These are phyloP conservation scores for Cladopsammia gracilis DNA, from an alignment of 64 coral and sea anemone genomes.

Conservation along the genomic window DNA sequence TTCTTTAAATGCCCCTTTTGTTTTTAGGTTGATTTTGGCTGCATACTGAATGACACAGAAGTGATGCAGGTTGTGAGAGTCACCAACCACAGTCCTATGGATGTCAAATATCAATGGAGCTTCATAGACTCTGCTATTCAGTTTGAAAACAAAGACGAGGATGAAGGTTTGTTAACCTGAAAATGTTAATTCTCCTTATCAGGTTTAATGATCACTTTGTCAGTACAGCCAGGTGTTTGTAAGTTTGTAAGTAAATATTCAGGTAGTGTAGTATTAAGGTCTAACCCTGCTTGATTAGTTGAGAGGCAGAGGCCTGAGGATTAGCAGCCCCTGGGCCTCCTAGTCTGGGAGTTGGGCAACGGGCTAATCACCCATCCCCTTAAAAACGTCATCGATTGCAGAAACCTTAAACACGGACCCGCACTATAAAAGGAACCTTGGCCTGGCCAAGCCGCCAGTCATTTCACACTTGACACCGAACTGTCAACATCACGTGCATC, in stretches of 20 bases:
- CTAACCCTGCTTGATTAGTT: no score
- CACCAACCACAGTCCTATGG: conserved; percentile 99
- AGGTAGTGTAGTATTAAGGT: no score
- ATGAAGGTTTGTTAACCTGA: conserved; percentile 68
- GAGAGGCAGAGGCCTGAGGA: no score
- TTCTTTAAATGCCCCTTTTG: neutral
- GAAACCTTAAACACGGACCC: no score
- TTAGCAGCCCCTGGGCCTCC: no score
- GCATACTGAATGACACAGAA: conserved; percentile 98
- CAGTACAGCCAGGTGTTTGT: neutral
- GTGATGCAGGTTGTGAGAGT: conserved; percentile 84
- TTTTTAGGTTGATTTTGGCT: conserved; percentile 97
- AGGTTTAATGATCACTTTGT: neutral
- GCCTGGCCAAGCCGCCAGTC: no score
- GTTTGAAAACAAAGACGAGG: conserved; percentile 95
- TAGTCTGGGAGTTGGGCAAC: no score
- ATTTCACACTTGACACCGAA: no score
- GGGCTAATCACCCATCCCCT: no score
- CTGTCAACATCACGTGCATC: no score
- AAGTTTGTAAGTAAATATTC: neutral
- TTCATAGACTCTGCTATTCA: conserved; percentile 89
- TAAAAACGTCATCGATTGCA: no score
- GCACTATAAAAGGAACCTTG: no score
- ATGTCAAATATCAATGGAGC: conserved; percentile 95
- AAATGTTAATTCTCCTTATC: neutral